Conservation (phyloP, 2,888 invertebrate species). For the Drosophila acutilabella region DNA sequence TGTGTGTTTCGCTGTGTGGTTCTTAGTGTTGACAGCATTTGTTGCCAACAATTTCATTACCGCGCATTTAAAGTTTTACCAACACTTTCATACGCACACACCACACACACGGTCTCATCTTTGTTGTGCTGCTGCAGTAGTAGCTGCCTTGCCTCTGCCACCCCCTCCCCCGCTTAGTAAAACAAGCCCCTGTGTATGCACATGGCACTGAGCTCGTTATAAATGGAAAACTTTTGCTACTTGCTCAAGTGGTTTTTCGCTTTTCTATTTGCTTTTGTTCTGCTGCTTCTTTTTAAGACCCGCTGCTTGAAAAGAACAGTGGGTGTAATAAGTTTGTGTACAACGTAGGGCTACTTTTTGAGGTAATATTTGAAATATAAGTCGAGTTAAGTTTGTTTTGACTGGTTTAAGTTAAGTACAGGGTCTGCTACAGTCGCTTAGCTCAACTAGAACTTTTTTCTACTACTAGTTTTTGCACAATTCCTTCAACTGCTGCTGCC, state of each 20-base stretch:
- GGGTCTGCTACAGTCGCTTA: background rate
- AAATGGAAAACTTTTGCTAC: slow-evolving; percentile 79
- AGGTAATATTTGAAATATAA: too few species aligned
- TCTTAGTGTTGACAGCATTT: slow-evolving; percentile 71
- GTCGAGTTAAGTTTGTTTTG: too few species aligned
- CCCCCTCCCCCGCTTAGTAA: slow-evolving; percentile 19
- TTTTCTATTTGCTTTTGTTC: slow-evolving; percentile 49
- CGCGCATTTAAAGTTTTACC: slow-evolving; percentile 79
- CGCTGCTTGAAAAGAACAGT: background rate
- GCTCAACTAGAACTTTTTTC: background rate
- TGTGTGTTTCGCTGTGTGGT: slow-evolving; percentile 3
- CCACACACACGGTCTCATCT: slow-evolving; percentile 27
- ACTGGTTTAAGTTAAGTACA: background rate
- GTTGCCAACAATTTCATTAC: slow-evolving; percentile 80
- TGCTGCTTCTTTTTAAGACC: slow-evolving; percentile 12
- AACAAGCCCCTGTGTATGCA: slow-evolving; percentile 37
- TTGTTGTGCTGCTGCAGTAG: background rate
- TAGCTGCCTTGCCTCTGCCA: background rate
- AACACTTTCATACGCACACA: slow-evolving; percentile 47
- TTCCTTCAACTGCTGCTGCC: slow-evolving; percentile 16
- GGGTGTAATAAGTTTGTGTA: background rate
- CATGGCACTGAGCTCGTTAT: slow-evolving; percentile 74
- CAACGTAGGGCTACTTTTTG: background rate
- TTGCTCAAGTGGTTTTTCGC: slow-evolving; percentile 77
- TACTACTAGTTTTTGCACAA: slow-evolving; percentile 20